phyloP scores from a whole-genome alignment of 2,113 vertebrate species.

The Pongo abelii region DNA sequence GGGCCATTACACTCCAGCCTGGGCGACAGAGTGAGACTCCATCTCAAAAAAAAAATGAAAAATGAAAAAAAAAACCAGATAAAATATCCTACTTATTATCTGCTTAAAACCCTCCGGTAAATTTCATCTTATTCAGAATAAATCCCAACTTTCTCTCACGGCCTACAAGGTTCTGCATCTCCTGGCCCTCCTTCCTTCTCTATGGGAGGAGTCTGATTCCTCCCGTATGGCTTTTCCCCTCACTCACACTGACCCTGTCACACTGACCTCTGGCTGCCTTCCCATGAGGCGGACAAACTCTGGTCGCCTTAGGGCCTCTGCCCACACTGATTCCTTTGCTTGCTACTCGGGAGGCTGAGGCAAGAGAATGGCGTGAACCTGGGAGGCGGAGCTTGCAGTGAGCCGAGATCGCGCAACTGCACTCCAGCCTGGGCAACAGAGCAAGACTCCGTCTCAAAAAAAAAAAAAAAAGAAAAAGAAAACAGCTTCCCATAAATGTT shows the following conservation, averaged over 20 bases:
- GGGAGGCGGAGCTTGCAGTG: no score
- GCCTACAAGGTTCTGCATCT: background rate
- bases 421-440: no score
- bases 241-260: background rate
- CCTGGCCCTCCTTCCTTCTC: background rate
- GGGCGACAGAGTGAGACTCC: no score
- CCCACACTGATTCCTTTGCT: background rate
- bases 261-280: background rate
- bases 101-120: background rate
- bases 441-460: no score
- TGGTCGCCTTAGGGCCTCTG: background rate
- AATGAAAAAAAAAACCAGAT: background rate
- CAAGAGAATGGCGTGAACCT: no score
- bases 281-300: background rate
- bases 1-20: no score
- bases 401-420: no score
- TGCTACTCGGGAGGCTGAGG: no score
- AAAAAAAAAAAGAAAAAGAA: background rate
- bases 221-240: accelerated
- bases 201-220: background rate
- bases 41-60: no score
- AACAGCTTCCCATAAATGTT: background rate
- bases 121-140: background rate
- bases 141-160: background rate
- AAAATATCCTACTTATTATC: background rate